Conservation (phyloP, 2,797 vertebrate genomes). For the Knipowitschia caucasica region DNA sequence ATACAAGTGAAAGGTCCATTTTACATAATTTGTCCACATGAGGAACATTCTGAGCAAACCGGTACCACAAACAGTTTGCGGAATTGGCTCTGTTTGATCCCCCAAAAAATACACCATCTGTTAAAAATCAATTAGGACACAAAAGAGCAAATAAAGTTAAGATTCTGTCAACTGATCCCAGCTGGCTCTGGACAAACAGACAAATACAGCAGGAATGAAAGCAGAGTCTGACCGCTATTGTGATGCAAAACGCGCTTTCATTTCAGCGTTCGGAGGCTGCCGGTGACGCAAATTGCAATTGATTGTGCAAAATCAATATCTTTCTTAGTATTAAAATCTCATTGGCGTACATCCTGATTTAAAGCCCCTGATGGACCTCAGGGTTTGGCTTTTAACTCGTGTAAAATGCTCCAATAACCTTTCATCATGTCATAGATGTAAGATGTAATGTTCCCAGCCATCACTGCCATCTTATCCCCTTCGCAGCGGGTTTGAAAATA, state of each 20-base stretch:
- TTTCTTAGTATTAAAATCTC: constrained; percentile 5
- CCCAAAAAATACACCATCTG: background rate
- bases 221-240: background rate
- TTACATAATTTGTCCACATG: too few species aligned
- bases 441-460: background rate
- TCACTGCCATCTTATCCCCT: background rate
- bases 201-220: background rate
- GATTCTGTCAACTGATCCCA: background rate
- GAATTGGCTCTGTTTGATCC: background rate
- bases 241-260: background rate
- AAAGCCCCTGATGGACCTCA: background rate
- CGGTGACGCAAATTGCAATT: background rate
- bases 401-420: background rate
- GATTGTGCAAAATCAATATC: background rate
- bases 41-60: too few species aligned
- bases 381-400: background rate
- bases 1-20: too few species aligned
- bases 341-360: background rate
- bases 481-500: background rate
- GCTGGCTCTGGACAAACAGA: background rate
- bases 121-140: background rate
- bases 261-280: background rate
- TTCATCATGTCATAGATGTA: background rate
- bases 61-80: background rate
- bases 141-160: background rate